phyloP scores from a whole-genome alignment of 2,113 vertebrate species.

The Epinephelus lanceolatus region DNA sequence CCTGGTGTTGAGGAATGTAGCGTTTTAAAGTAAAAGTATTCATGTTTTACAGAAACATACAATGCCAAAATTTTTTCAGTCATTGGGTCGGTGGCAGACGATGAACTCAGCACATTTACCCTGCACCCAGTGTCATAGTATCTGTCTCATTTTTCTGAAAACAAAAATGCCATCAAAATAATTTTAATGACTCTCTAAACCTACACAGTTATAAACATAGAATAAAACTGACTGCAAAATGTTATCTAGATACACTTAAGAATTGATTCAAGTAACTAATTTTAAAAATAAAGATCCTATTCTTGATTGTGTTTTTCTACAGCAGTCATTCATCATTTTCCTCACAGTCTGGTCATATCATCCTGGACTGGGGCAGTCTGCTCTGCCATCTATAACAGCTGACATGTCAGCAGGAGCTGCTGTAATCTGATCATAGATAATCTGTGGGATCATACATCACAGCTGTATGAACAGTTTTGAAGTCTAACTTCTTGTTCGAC shows the following conservation, averaged over 20 bases:
- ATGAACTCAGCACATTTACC: not conserved
- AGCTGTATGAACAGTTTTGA: constrained; percentile 24
- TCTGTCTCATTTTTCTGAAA: not conserved
- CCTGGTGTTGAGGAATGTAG: too few species aligned
- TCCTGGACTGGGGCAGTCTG: not conserved
- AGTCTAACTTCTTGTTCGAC: constrained; percentile 25
- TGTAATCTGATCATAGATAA: constrained; percentile 56
- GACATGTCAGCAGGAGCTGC: constrained; percentile 48
- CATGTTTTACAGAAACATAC: too few species aligned
- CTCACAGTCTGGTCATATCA: constrained; percentile 13
- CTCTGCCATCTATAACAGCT: constrained; percentile 6
- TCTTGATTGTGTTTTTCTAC: not conserved
- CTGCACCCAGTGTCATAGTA: not conserved
- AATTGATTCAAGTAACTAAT: not conserved
- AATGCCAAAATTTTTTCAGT: too few species aligned
- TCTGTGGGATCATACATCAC: constrained; percentile 59
- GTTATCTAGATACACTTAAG: not conserved
- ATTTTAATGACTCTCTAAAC: not conserved
- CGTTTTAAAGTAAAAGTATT: too few species aligned
- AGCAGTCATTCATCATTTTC: constrained; percentile 11
- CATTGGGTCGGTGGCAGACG: too few species aligned
- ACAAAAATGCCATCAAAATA: not conserved
- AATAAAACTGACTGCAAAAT: constrained; percentile 1
- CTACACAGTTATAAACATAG: not conserved
- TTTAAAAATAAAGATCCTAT: not conserved